These are phyloP conservation scores for Arbacia lixula DNA, from an alignment of 53 echinoderm and acorn worm genomes.

Conservation along the genomic window DNA sequence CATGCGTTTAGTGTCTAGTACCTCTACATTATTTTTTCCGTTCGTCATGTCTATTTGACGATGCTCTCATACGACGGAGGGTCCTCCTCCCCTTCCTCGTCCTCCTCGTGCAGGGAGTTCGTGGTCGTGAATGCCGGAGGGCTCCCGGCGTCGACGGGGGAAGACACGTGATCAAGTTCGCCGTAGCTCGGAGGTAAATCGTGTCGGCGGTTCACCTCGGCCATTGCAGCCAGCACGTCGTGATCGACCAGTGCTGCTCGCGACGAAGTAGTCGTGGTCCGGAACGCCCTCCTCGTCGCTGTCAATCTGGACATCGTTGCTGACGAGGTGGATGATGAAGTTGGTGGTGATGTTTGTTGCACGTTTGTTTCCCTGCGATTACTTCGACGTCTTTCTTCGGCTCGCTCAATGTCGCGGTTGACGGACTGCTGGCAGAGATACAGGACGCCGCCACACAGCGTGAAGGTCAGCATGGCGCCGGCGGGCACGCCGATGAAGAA, in stretches of 20 bases:
- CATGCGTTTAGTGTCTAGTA: no score
- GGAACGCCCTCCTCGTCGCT: slow-evolving; percentile 2
- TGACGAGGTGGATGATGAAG: neutral
- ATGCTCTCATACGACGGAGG: slow-evolving; percentile 45
- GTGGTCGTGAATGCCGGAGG: neutral
- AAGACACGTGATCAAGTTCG: slow-evolving; percentile 15
- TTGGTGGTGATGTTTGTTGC: neutral
- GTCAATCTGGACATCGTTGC: neutral
- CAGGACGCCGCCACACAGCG: slow-evolving; percentile 41
- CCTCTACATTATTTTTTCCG: no score
- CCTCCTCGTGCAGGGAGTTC: neutral
- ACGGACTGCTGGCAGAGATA: slow-evolving; percentile 52
- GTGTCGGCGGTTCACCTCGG: slow-evolving; percentile 2
- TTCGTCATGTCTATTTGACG: slow-evolving; percentile 1
- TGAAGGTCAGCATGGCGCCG: slow-evolving; percentile 24
- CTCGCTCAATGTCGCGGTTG: slow-evolving; percentile 12
- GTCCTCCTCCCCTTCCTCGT: neutral
- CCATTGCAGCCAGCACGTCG: slow-evolving; percentile 31
- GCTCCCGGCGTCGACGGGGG: neutral
- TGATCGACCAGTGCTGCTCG: slow-evolving; percentile 21
- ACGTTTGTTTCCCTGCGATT: neutral
- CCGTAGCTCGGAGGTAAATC: slow-evolving; percentile 31
- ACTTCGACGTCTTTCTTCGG: neutral
- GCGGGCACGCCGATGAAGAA: slow-evolving; percentile 62
- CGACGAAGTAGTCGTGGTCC: slow-evolving; percentile 6